Evolutionary conservation across 1,140 invertebrate species (phyloP), one percentile per base, ranked within the genome.

Genomic region (Microplitis mediator): DNA sequence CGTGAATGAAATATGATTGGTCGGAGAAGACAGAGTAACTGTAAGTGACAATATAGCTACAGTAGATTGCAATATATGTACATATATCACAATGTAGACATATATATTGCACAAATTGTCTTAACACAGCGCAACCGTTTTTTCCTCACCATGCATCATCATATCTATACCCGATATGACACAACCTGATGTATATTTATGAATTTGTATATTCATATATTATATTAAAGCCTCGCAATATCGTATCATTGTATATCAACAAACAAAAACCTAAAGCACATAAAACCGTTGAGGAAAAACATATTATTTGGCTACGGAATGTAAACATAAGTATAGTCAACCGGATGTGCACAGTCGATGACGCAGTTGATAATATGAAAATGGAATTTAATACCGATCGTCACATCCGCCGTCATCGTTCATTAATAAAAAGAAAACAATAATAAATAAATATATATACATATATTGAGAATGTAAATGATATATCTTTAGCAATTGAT

Each of bases 261-360:
- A 14, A 54, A 14, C 9, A 14, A 16, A 13, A n/a, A 5, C 14
- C 3, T n/a, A 54, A 54, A 54, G 16, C 14, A 58, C 9, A 58
- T 6, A 45, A 9, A 45, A 45, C 39, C 6, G 6, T 23, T 23
- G 51, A 14, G 51, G 16, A 14, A 6, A 50, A 50, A 14, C 51
- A 50, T 9, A 50, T 54, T 9, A 54, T 54, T 54, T 54, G 51
- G 51, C 51, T n/a, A 54, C 51, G 65, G 32, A 68, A 68, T 60
- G 54, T 69, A 54, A 69, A 60, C 54, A 69, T 9, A 23, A 56
- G 65, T 60, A 32, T 60, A 69, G 54, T 60, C 67, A 69, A 56
- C 54, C 61, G 61, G 61, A 63, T 34, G 61, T 63, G 14, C 61
- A 4, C 51, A 14, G n/a, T 9, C 66, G 52, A 56, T 69, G 67